These are phyloP conservation scores for Xenopus petersii DNA, from an alignment of 2,797 vertebrate genomes.

Conservation along the genomic window DNA sequence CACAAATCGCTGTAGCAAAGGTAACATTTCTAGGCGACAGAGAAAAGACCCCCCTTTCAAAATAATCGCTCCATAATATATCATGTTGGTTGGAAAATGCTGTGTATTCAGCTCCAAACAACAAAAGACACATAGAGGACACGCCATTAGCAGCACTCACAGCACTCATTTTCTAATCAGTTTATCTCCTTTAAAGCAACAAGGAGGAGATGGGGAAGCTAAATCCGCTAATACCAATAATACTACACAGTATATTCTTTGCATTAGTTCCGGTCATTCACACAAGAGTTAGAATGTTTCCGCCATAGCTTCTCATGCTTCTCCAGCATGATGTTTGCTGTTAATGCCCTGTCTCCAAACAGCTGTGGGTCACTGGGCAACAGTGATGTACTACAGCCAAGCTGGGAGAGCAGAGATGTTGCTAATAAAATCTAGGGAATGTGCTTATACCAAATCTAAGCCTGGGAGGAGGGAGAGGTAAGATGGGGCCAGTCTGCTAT, in stretches of 20 bases:
- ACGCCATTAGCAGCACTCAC: too few species aligned
- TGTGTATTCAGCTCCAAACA: too few species aligned
- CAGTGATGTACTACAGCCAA: slow-evolving; percentile 40
- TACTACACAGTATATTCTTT: background rate
- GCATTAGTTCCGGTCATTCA: background rate
- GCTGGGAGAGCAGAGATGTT: slow-evolving; percentile 32
- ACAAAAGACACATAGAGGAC: too few species aligned
- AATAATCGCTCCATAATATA: too few species aligned
- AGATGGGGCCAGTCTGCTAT: slow-evolving; percentile 18
- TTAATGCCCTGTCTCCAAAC: slow-evolving; percentile 38
- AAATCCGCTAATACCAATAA: background rate
- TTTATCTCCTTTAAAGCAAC: too few species aligned
- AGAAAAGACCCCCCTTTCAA: too few species aligned
- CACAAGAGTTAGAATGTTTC: slow-evolving; percentile 3
- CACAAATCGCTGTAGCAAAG: too few species aligned
- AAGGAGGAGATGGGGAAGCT: too few species aligned
- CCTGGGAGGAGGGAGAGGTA: slow-evolving; percentile 31
- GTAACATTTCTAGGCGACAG: too few species aligned
- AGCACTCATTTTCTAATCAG: too few species aligned
- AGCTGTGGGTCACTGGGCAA: slow-evolving; percentile 45
- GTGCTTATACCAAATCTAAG: slow-evolving; percentile 43
- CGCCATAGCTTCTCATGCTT: slow-evolving; percentile 20
- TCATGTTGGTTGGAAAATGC: too few species aligned
- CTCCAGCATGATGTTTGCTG: slow-evolving; percentile 39
- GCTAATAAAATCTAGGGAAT: slow-evolving; percentile 46